phyloP scores from a whole-genome alignment of 2,797 vertebrate species.

The Myiotriccus ornatus region DNA sequence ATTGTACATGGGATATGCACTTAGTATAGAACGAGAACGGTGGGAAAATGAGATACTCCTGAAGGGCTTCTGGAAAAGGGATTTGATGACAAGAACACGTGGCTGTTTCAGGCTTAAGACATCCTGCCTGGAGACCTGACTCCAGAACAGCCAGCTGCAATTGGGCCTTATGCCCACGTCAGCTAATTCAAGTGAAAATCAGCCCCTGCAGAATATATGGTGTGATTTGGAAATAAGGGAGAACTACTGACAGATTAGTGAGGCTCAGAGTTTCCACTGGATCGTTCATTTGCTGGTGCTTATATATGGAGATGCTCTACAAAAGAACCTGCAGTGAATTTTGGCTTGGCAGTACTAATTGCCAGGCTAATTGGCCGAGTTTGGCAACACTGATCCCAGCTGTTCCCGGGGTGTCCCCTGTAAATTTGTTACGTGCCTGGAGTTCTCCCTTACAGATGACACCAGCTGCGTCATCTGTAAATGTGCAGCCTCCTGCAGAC shows the following conservation, averaged over 20 bases:
- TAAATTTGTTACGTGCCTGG: background rate
- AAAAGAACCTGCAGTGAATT: background rate
- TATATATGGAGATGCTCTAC: background rate
- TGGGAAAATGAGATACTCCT: background rate
- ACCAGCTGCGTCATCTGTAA: background rate
- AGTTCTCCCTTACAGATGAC: accelerated
- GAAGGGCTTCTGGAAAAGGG: background rate
- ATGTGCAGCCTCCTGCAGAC: background rate
- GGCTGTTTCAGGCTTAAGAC: background rate
- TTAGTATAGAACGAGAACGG: accelerated
- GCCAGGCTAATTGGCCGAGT: background rate
- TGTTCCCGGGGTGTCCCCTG: background rate
- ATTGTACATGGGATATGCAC: background rate
- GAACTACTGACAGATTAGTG: background rate
- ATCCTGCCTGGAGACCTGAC: background rate
- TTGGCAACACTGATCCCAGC: background rate
- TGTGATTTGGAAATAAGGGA: background rate
- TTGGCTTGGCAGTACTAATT: background rate
- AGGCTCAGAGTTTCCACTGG: background rate
- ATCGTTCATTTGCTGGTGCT: background rate
- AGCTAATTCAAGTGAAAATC: background rate
- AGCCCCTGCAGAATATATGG: background rate
- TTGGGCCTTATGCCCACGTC: background rate
- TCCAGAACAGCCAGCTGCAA: background rate
- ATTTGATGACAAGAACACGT: background rate